phyloP scores from a whole-genome alignment of 2,888 invertebrate genomes.

The Hydroisotoma schaefferi region DNA sequence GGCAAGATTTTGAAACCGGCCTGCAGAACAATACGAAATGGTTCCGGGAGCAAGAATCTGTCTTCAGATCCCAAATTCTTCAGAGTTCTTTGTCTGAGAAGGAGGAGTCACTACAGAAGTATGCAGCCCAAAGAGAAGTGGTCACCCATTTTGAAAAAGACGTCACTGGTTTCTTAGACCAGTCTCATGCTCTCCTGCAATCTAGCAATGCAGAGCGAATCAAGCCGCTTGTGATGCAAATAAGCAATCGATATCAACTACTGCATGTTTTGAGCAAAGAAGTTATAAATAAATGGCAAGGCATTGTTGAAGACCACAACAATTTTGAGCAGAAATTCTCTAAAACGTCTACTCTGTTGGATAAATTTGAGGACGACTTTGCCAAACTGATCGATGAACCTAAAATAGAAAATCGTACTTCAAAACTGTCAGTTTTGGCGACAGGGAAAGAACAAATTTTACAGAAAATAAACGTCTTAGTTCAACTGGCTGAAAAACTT shows the following conservation, averaged over 20 bases:
- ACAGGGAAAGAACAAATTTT: conserved; percentile 81
- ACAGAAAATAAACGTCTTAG: conserved; percentile 69
- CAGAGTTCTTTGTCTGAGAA: conserved; percentile 79
- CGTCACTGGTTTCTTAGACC: conserved; percentile 83
- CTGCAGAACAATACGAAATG: conserved; percentile 77
- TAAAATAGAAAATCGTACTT: conserved; percentile 54
- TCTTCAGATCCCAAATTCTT: conserved; percentile 79
- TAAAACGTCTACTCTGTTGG: conserved; percentile 73
- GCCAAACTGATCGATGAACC: conserved; percentile 63
- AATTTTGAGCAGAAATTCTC: conserved; percentile 70
- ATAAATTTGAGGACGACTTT: conserved; percentile 70
- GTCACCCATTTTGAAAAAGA: conserved; percentile 77
- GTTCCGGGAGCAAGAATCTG: conserved; percentile 78
- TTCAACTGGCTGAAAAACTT: conserved; percentile 79
- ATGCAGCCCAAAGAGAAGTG: conserved; percentile 69
- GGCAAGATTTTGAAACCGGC: conserved; percentile 81
- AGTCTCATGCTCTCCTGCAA: conserved; percentile 79
- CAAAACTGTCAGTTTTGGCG: conserved; percentile 55
- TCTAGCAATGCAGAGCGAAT: conserved; percentile 78
- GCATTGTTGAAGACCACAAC: conserved; percentile 76
- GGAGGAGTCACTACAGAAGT: conserved; percentile 66
- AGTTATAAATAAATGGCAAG: conserved; percentile 77
- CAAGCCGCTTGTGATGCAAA: conserved; percentile 80
- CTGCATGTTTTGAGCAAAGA: conserved; percentile 78
- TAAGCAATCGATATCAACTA: conserved; percentile 81